Percentiles rank a stretch among this genome's conserved stretches.
phyloP scores from a whole-genome alignment of 2,888 invertebrate genomes.

The Bimastos eiseni region DNA sequence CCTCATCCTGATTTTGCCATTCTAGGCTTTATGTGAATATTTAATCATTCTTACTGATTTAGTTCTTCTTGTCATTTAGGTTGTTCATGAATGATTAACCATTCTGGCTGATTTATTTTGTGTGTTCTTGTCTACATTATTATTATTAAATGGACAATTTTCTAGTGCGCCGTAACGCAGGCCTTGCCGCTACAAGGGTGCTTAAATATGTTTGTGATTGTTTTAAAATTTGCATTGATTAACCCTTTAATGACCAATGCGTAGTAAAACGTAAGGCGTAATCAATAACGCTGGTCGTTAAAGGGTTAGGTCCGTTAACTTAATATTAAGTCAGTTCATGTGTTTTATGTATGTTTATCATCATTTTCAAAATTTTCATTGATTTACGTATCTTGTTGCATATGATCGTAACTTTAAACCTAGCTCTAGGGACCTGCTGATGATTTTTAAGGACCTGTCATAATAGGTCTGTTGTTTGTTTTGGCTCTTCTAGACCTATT shows the following conservation, averaged over 20 bases:
- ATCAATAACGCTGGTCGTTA: no score
- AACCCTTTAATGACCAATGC: no score
- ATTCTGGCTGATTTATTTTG: background rate
- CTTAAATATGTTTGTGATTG: background rate
- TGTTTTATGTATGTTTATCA: background rate
- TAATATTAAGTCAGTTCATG: no score
- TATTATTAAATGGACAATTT: no score
- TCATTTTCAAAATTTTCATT: background rate
- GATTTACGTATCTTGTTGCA: background rate
- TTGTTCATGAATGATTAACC: background rate
- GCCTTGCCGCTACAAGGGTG: no score
- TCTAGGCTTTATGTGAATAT: background rate
- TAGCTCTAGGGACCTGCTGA: background rate
- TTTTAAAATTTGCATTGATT: background rate
- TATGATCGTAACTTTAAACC: background rate
- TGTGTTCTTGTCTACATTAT: background rate
- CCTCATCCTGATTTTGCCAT: no score
- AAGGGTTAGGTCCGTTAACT: no score
- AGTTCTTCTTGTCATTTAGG: background rate
- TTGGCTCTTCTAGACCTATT: background rate
- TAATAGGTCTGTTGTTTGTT: background rate
- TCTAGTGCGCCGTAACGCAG: no score
- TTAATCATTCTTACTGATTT: background rate
- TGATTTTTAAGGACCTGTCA: background rate
- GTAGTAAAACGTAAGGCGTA: no score